Evolutionary conservation across 2,797 vertebrate species (phyloP), one percentile per base, ranked within the genome.

Genomic region (Enteromius paludinosus): DNA sequence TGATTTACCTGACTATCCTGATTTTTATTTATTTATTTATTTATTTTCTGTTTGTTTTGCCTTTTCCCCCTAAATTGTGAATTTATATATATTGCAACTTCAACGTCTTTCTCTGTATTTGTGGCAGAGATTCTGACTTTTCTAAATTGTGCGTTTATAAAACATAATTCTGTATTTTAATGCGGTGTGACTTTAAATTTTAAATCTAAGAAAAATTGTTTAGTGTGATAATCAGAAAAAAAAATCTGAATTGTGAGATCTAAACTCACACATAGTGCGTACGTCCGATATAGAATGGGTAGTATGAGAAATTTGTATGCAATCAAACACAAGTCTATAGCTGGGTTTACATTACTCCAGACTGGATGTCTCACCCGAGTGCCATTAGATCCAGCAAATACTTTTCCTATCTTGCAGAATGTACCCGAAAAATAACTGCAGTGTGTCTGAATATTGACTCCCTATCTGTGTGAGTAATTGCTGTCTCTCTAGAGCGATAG

Each of bases 391-490:
- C 28, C 54, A 61, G 5, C 1, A 2, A 71, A 71, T 59, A 38
- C 78, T 71, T 71, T 61, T 70, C 23, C 17, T 61, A 33, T 80
- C 56, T 47, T 49, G 28, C 18, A 8, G 10, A 1, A 65, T 65
- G 61, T 30, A 70, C 35, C 49, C 45, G 0, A 72, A 56, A 79
- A 79, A 79, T 69, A 56, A 20, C 30, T 69, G 47, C 77, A 41
- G 77, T 5, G 5, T 7, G 35, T 47, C 68, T 61, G 35, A 61
- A 71, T 80, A 71, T 71, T 28, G 78, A 72, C 62, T 84, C 30
- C n/a, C 41, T 79, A 52, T 43, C 59, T 54, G 25, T 10, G 76
- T 71, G 62, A 72, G 68, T 83, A 73, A 71, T 72, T 85, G 77
- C 74, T 52, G 4, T 80, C 23, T 9, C 0, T 35, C 10, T 71